A percentile compares a stretch with the other conserved stretches of the same genome.
Conservation (phyloP, 2,888 invertebrate genomes). For the Dorcus hopei region DNA sequence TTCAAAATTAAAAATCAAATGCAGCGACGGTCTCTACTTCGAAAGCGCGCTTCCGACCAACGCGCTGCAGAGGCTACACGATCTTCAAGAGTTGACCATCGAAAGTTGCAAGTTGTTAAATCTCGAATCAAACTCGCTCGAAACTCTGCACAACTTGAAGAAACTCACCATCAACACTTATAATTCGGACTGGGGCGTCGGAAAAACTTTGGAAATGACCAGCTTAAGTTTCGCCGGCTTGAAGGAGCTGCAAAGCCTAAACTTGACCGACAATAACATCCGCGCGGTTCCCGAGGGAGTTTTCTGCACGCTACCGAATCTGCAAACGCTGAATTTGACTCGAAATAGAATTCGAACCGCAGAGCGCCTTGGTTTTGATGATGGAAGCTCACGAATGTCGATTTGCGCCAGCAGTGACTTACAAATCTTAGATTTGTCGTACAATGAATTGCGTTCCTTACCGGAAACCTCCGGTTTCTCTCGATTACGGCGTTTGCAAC, state of each 20-base stretch:
- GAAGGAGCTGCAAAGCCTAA: constrained; percentile 73
- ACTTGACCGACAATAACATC: constrained; percentile 81
- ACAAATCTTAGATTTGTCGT: constrained; percentile 75
- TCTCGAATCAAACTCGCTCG: constrained; percentile 73
- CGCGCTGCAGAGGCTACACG: constrained; percentile 68
- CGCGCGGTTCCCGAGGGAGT: constrained; percentile 74
- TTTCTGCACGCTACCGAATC: constrained; percentile 75
- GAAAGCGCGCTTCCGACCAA: constrained; percentile 74
- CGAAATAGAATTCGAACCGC: constrained; percentile 77
- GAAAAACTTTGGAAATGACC: constrained; percentile 71
- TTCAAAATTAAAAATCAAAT: constrained; percentile 69
- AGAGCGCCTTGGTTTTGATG: constrained; percentile 69
- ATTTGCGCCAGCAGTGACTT: constrained; percentile 68
- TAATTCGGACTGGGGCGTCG: constrained; percentile 75
- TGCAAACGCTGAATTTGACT: constrained; percentile 81
- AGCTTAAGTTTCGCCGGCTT: constrained; percentile 72
- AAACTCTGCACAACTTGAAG: constrained; percentile 75
- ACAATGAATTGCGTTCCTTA: constrained; percentile 71
- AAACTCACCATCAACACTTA: constrained; percentile 74
- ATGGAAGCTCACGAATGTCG: constrained; percentile 40
- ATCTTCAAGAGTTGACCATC: constrained; percentile 72
- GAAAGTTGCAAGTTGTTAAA: constrained; percentile 77
- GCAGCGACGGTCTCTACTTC: constrained; percentile 73
- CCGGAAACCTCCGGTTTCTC: constrained; percentile 71
- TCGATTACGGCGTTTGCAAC: constrained; percentile 72